Evolutionary conservation across 2,888 invertebrate species (phyloP), one percentile per base, ranked within the genome.

Genomic region (Dinocampus coccinellae): DNA sequence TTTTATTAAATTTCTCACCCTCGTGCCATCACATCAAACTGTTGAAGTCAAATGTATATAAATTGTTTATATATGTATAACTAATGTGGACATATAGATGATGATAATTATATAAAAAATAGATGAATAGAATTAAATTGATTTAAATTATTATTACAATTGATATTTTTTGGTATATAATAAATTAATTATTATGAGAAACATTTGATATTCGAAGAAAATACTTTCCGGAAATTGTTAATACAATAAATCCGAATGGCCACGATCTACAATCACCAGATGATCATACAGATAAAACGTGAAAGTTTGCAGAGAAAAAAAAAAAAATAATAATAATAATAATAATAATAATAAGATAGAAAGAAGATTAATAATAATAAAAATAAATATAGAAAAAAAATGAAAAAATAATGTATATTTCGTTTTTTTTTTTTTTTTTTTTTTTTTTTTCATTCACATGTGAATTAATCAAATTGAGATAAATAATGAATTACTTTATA

Each of bases 171-270:
- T 29, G 3, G n/a, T n/a, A n/a, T 29, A 4, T 29, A 4, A 24
- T 39, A 60, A 57, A 60, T 29, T 3, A 24, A 26, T 29, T 55
- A 47, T 58, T 33, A 42, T 39, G 58, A 60, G 47, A 70, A 39
- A 65, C 47, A 20, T 39, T 34, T 47, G 47, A 64, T 65, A 36
- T 20, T 16, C 4, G 13, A 20, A 47, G 13, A n/a, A 20, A 26
- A 64, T 64, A 55, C 58, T 67, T 70, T 52, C 74, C 65, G 73
- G 74, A 77, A 75, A 76, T 72, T 63, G 71, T 70, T 71, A 55
- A 20, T n/a, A 58, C 34, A 57, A 11, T 34, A 62, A n/a, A 55
- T 68, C 52, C 58, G 34, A 33, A n/a, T 10, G 6, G 34, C 26
- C 58, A 16, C 33, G 33, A 29, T 29, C 58, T 57, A 33, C 29